A percentile compares a stretch with the other conserved stretches of the same genome.
These are phyloP conservation scores for Agrochola circellaris DNA, from an alignment of 2,888 invertebrate genomes.

Conservation along the genomic window DNA sequence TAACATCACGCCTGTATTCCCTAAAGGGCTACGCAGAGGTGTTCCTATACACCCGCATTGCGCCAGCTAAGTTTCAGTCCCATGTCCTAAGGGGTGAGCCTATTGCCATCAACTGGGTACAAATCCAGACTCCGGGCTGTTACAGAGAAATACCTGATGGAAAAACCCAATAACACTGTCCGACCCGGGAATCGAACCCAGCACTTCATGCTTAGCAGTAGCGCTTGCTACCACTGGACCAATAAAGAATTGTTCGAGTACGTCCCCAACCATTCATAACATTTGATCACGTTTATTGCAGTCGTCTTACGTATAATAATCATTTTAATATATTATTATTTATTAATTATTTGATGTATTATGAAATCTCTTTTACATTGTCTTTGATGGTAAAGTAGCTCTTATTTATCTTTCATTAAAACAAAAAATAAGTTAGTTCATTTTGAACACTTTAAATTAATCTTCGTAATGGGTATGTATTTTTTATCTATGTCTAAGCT, in stretches of 20 bases:
- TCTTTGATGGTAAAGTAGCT: too few species aligned
- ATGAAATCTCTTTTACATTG: too few species aligned
- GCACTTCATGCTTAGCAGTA: neutral
- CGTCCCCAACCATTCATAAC: too few species aligned
- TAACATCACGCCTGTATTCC: neutral
- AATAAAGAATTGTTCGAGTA: slow-evolving; percentile 15
- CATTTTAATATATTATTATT: too few species aligned
- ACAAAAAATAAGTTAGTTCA: too few species aligned
- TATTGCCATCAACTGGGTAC: neutral
- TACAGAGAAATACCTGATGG: neutral
- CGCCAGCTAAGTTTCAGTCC: neutral
- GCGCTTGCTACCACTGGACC: neutral
- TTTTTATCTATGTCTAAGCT: too few species aligned
- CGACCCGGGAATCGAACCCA: neutral
- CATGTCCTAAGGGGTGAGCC: neutral
- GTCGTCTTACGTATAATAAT: too few species aligned
- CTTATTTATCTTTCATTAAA: too few species aligned
- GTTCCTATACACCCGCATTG: neutral
- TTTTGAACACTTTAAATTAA: too few species aligned
- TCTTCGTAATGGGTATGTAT: too few species aligned
- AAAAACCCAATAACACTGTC: neutral
- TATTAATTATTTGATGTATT: too few species aligned
- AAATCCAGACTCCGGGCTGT: neutral
- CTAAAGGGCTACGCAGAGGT: neutral
- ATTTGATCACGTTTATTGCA: too few species aligned